phyloP scores from a whole-genome alignment of 1,140 invertebrate species.

The Trichogramma pretiosum region DNA sequence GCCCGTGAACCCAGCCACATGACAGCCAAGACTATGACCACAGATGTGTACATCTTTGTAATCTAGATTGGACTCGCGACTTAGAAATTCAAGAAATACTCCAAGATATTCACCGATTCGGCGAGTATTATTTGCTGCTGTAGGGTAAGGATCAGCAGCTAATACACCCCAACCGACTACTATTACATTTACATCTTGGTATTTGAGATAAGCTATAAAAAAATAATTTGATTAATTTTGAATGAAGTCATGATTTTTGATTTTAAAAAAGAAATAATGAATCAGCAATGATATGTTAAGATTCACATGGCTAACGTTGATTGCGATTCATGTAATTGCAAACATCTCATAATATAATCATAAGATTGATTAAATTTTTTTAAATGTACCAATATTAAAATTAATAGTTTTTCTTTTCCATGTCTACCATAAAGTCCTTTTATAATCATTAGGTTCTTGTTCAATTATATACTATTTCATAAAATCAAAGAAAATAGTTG shows the following conservation, averaged over 20 bases:
- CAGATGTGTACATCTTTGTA: conserved; percentile 59
- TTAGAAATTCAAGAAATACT: conserved; percentile 34
- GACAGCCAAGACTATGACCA: conserved; percentile 75
- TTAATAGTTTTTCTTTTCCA: no score
- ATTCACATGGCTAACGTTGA: no score
- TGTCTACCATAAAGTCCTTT: no score
- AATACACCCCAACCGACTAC: conserved; percentile 56
- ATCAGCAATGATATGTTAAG: no score
- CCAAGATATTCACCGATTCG: conserved; percentile 35
- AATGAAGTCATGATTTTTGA: neutral
- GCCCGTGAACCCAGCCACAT: conserved; percentile 69
- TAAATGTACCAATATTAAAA: no score
- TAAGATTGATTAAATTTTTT: no score
- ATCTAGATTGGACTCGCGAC: conserved; percentile 35
- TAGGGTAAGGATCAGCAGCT: conserved; percentile 41
- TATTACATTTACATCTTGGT: conserved; percentile 53
- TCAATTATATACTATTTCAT: no score
- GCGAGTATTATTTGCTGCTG: conserved; percentile 34
- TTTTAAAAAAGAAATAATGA: no score
- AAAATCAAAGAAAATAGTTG: no score
- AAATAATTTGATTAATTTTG: conserved; percentile 4
- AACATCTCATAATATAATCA: no score
- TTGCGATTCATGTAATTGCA: no score
- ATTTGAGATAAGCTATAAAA: conserved; percentile 47
- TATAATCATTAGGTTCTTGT: no score